phyloP scores from a whole-genome alignment of 2,113 vertebrate species.

The Xenotilapia longispinis region DNA sequence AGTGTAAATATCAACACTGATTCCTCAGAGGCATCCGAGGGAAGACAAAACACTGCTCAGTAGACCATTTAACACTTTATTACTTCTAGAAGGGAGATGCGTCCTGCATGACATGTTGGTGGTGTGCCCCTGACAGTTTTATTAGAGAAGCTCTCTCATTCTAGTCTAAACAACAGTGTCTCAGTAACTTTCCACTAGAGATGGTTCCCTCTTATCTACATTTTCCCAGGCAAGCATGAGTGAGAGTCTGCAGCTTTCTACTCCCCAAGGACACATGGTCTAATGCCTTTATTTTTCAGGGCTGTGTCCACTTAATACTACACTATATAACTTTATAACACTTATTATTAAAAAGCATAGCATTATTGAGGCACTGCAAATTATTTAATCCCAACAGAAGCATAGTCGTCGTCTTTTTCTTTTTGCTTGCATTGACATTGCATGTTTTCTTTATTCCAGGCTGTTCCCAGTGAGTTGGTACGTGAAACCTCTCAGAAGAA shows the following conservation, averaged over 20 bases:
- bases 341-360: neutral
- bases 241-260: neutral
- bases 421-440: neutral
- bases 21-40: neutral
- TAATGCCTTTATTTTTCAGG: neutral
- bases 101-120: neutral
- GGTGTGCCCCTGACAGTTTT: neutral
- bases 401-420: neutral
- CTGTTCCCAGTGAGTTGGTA: slow-evolving; percentile 48
- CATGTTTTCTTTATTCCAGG: slow-evolving; percentile 12
- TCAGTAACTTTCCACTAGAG: neutral
- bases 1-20: neutral
- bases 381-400: neutral
- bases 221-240: neutral
- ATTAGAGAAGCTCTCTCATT: neutral
- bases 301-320: neutral
- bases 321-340: neutral
- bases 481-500: slow-evolving; percentile 40
- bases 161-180: neutral
- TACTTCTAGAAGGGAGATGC: neutral
- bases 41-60: neutral
- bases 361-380: neutral
- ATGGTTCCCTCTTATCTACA: fast-evolving
- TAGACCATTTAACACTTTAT: neutral
- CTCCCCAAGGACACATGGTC: neutral